Conservation (phyloP, 2,113 vertebrate genomes). For the Progne subis region DNA sequence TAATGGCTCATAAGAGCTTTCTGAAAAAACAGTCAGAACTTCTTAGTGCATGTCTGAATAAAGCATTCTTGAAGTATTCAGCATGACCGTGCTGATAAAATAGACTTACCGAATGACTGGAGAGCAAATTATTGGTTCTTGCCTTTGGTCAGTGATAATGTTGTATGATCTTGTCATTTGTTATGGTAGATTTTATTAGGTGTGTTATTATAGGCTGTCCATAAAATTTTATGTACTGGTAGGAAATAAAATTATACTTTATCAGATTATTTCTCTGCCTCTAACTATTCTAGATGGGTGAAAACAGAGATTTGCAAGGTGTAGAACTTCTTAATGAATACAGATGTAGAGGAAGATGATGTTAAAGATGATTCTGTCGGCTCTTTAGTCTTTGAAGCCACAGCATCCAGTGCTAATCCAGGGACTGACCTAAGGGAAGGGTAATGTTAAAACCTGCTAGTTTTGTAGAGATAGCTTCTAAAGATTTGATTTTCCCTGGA, state of each 20-base stretch:
- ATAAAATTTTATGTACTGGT: conserved; percentile 38
- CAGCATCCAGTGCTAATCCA: background rate
- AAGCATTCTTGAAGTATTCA: background rate
- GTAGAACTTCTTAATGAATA: conserved; percentile 22
- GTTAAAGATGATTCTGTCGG: background rate
- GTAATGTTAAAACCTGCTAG: background rate
- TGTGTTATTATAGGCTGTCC: conserved; percentile 35
- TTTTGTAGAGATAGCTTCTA: background rate
- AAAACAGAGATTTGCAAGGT: conserved; percentile 42
- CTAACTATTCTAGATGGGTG: conserved; percentile 19
- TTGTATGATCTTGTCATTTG: conserved; percentile 31
- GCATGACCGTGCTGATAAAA: conserved; percentile 22
- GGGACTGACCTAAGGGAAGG: background rate
- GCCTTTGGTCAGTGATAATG: conserved; percentile 31
- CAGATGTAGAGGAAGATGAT: background rate
- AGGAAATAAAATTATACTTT: conserved; percentile 59
- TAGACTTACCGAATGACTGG: background rate
- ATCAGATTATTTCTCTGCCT: conserved; percentile 55
- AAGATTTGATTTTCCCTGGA: background rate
- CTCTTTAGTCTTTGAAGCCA: background rate
- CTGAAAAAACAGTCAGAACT: background rate
- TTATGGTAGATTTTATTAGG: conserved; percentile 61
- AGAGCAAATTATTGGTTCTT: conserved; percentile 18
- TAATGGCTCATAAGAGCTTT: background rate
- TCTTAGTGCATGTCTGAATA: background rate